These are phyloP conservation scores for Paramormyrops hopkinsi DNA, from an alignment of 2,797 vertebrate genomes.

Conservation along the genomic window DNA sequence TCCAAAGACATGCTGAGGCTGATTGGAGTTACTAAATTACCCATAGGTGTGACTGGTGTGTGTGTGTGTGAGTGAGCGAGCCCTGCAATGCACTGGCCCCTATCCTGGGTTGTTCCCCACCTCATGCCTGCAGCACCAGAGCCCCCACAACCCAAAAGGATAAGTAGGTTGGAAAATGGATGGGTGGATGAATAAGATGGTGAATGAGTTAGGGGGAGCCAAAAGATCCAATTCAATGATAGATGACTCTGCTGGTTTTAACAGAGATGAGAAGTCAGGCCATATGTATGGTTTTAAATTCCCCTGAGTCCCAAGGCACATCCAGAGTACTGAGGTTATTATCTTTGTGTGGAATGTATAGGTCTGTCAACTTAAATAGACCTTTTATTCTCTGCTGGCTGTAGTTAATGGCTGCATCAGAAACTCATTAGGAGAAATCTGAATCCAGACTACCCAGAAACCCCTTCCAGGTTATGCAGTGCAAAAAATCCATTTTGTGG, in stretches of 20 bases:
- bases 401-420: not conserved
- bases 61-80: no score
- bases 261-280: not conserved
- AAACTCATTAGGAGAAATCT: constrained; percentile 10
- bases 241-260: not conserved
- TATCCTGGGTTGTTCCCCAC: no score
- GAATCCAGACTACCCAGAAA: not conserved
- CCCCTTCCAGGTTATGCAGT: not conserved
- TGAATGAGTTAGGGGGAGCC: not conserved
- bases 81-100: no score
- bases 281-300: not conserved
- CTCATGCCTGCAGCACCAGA: no score
- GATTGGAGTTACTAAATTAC: no score
- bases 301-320: not conserved
- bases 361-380: not conserved
- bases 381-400: not conserved
- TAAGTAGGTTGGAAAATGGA: no score
- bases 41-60: no score
- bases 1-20: no score
- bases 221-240: not conserved
- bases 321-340: not conserved
- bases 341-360: not conserved
- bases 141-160: no score
- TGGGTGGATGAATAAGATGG: not conserved
- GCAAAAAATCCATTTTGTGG: not conserved